Evolutionary conservation across 2,888 invertebrate genomes (phyloP).

Genomic region (Orchesellides sinensis): DNA sequence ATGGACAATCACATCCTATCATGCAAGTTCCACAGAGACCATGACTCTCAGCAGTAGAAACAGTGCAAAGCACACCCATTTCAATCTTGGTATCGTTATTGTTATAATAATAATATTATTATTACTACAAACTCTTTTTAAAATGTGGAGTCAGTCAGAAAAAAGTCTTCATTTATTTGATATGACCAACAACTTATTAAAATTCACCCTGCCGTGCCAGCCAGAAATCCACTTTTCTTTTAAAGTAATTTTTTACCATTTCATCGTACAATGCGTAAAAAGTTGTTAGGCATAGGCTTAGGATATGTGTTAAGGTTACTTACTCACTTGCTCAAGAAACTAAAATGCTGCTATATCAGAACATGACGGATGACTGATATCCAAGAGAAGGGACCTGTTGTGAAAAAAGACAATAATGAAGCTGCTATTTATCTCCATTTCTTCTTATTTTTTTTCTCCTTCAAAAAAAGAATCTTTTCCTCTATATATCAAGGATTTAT

Average conservation of each 20-base stretch:
- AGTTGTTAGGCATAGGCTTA: neutral
- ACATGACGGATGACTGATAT: slow-evolving; percentile 3
- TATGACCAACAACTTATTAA: slow-evolving; percentile 26
- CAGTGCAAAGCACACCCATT: too few relatives aligned
- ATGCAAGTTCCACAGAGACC: too few relatives aligned
- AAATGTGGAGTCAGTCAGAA: slow-evolving; percentile 1
- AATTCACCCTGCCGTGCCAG: slow-evolving; percentile 42
- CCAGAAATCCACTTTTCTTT: slow-evolving; percentile 17
- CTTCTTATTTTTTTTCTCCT: neutral
- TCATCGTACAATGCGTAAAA: slow-evolving; percentile 11
- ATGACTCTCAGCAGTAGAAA: too few relatives aligned
- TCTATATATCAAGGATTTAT: neutral
- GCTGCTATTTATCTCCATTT: slow-evolving; percentile 12
- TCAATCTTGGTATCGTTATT: too few relatives aligned
- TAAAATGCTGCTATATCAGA: neutral
- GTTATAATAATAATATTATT: too few relatives aligned
- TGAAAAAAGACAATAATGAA: slow-evolving; percentile 2
- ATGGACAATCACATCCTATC: too few relatives aligned
- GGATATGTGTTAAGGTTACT: neutral
- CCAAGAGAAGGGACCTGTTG: slow-evolving; percentile 1
- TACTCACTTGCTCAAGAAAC: neutral
- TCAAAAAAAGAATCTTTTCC: too few relatives aligned
- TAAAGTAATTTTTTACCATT: slow-evolving; percentile 3
- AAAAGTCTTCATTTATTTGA: neutral
- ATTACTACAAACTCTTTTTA: too few relatives aligned